Evolutionary conservation across 2,888 invertebrate species (phyloP), one percentile per base, ranked within the genome.

Genomic region (Aleiodes leptofemur): DNA sequence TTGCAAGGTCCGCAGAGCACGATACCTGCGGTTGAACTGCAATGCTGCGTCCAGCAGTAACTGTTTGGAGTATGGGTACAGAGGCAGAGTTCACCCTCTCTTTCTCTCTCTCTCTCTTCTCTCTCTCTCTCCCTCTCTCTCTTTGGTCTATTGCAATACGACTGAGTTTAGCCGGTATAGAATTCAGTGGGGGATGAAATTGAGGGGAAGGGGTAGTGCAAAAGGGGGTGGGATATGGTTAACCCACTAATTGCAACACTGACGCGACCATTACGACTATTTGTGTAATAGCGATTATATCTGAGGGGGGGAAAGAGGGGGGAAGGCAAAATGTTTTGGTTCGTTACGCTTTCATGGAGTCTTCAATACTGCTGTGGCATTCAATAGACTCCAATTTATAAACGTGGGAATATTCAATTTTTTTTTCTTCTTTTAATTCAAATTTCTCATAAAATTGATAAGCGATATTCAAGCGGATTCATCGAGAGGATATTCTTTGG

Each of bases 211-310:
- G 34, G 70, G 31, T n/a, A 5, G 56, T 31, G 34, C 29, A 66
- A 66, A 71, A 48, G 50, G 66, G 74, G 71, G 69, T 70, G 68
- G 56, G 74, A 23, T 77, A 78, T 76, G 88, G 86, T 88, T 87
- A 85, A 87, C 86, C 88, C 82, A 86, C 86, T 86, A 88, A 87
- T 88, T 87, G 85, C 87, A 86, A 87, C 85, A 86, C 83, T 83
- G 86, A 85, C 85, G 84, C 83, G 83, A 79, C 82, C 80, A 79
- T 77, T 82, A 77, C 78, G 82, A 84, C 85, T 84, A 86, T 87
- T 85, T 83, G 85, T 80, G 83, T 84, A 84, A 85, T 84, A 82
- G 81, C 81, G 77, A 85, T 85, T 83, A 86, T 86, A 86, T 82
- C 81, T 83, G 77, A 72, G 23, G 23, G 66, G 66, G 34, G 66